Percentiles rank a stretch among this genome's conserved stretches.
phyloP scores from a whole-genome alignment of 2,888 invertebrate genomes.

The Nasonovia ribisnigri region DNA sequence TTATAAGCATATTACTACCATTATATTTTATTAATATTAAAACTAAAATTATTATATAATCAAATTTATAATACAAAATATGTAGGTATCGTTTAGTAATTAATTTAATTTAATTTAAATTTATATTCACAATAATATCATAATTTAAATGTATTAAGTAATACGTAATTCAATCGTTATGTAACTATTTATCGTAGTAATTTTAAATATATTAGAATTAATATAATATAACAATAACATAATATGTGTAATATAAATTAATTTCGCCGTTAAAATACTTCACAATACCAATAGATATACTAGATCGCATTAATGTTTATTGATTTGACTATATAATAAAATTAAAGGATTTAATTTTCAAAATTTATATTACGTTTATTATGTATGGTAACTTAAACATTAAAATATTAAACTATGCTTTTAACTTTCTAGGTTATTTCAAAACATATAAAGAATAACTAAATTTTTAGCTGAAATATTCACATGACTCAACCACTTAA shows the following conservation, averaged over 20 bases:
- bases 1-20: neutral
- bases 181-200: neutral
- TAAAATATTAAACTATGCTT: neutral
- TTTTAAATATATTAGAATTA: neutral
- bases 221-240: neutral
- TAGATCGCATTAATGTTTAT: neutral
- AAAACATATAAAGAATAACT: neutral
- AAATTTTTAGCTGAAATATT: neutral
- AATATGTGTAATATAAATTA: neutral
- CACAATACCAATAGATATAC: neutral
- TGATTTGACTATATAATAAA: neutral
- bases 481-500: neutral
- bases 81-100: neutral
- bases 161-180: neutral
- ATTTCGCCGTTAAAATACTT: conserved; percentile 26
- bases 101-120: neutral
- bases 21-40: neutral
- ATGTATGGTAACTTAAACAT: neutral
- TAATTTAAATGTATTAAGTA: neutral
- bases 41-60: neutral
- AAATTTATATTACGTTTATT: neutral
- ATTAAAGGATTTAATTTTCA: neutral
- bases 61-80: neutral
- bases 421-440: neutral
- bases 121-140: neutral